Evolutionary conservation across 2,888 invertebrate species (phyloP).

Genomic region (Salticus scenicus): DNA sequence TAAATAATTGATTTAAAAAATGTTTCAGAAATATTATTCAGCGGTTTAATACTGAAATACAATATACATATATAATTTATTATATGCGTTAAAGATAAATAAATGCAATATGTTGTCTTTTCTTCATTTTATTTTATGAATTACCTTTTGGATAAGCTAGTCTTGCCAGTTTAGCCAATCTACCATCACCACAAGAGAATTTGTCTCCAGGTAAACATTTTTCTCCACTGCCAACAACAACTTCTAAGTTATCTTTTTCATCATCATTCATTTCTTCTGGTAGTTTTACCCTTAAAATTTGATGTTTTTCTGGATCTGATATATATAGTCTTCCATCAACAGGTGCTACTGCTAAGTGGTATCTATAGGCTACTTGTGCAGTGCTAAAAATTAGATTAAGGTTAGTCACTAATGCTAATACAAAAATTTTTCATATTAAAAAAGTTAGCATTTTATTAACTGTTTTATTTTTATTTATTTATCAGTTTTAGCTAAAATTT

Average conservation of each 20-base stretch:
- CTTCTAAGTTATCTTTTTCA: conserved; percentile 76
- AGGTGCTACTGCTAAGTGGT: conserved; percentile 96
- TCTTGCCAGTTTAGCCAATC: conserved; percentile 90
- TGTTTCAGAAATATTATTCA: not conserved
- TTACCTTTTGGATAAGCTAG: conserved; percentile 95
- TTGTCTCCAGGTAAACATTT: conserved; percentile 95
- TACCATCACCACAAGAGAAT: conserved; percentile 93
- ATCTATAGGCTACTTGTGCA: conserved; percentile 96
- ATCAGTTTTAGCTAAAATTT: not conserved
- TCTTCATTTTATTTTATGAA: not conserved
- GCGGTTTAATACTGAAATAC: too few species aligned
- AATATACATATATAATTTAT: too few species aligned
- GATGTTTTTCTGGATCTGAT: conserved; percentile 95
- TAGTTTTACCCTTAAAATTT: conserved; percentile 73
- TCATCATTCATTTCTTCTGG: conserved; percentile 73
- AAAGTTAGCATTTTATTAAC: not conserved
- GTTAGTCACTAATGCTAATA: too few species aligned
- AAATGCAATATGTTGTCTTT: not conserved
- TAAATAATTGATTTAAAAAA: conserved; percentile 77
- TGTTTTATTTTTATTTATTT: not conserved
- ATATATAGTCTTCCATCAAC: conserved; percentile 96
- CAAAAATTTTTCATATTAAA: not conserved
- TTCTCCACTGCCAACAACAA: conserved; percentile 83
- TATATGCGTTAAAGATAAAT: too few species aligned
- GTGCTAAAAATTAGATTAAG: conserved; percentile 82